These are phyloP conservation scores for Meloidogyne exigua DNA, from an alignment of 1,140 invertebrate genomes.

Conservation along the genomic window DNA sequence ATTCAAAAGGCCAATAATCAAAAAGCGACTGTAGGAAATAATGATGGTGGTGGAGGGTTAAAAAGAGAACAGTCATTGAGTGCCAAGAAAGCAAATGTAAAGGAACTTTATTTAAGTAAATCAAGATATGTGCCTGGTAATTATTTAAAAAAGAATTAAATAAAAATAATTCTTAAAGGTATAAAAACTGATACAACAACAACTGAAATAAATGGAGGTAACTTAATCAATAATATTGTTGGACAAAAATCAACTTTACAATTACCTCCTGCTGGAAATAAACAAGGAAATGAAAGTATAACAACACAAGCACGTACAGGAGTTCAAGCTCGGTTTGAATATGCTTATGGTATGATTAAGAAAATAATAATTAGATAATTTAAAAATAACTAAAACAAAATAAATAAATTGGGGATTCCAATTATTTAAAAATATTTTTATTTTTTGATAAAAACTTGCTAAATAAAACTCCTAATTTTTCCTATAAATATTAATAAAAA, in stretches of 20 bases:
- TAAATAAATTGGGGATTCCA: no score
- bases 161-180: slow-evolving; percentile 1
- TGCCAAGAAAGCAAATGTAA: slow-evolving; percentile 66
- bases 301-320: slow-evolving; percentile 47
- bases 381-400: no score
- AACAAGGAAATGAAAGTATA: slow-evolving; percentile 25
- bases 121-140: slow-evolving; percentile 73
- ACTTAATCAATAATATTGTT: background rate
- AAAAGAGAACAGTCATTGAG: slow-evolving; percentile 40
- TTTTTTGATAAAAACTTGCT: no score
- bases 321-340: slow-evolving; percentile 62
- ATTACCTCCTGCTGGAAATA: slow-evolving; percentile 22
- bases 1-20: slow-evolving; percentile 17
- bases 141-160: background rate
- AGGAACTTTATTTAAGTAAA: slow-evolving; percentile 75
- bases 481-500: background rate
- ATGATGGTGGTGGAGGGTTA: slow-evolving; percentile 56
- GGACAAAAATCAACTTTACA: slow-evolving; percentile 22
- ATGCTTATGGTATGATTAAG: slow-evolving; percentile 62
- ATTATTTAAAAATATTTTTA: no score
- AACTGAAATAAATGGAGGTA: background rate
- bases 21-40: slow-evolving; percentile 10
- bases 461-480: no score
- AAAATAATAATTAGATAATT: no score
- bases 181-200: background rate